A percentile compares a stretch with the other conserved stretches of the same genome.
Evolutionary conservation across 2,113 vertebrate species (phyloP).

Genomic region (Rhea americana): DNA sequence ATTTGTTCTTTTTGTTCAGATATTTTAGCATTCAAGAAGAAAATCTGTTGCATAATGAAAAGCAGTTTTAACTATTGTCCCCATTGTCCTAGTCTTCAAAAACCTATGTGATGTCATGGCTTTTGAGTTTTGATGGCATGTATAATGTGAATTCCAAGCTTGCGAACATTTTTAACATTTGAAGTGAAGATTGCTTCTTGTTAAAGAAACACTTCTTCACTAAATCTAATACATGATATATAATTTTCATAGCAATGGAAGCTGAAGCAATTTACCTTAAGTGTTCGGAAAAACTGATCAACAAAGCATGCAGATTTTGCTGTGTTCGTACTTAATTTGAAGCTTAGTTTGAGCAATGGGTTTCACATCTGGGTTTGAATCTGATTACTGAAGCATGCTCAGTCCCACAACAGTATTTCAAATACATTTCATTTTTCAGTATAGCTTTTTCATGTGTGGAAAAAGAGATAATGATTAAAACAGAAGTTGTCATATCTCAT

Average conservation of each 20-base stretch:
- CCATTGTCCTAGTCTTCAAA: neutral
- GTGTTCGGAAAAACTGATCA: neutral
- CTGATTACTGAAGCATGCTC: neutral
- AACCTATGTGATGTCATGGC: neutral
- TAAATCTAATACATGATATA: neutral
- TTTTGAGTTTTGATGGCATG: neutral
- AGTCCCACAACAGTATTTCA: neutral
- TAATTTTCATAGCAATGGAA: neutral
- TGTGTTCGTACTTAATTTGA: neutral
- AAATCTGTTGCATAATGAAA: constrained; percentile 7
- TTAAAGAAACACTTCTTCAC: neutral
- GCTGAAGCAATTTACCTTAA: neutral
- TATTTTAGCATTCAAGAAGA: constrained; percentile 8
- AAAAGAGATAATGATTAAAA: neutral
- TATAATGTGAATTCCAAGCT: neutral
- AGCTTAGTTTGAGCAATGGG: neutral
- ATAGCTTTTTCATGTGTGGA: neutral
- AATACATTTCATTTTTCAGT: neutral
- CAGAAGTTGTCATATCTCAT: neutral
- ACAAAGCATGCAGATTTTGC: neutral
- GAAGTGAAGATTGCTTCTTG: neutral
- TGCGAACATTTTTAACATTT: neutral
- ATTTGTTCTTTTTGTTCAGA: constrained; percentile 27
- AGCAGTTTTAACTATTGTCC: constrained; percentile 44
- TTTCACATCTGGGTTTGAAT: neutral